Evolutionary conservation across 1,140 invertebrate genomes (phyloP).

Genomic region (Sminthurinus signatus): DNA sequence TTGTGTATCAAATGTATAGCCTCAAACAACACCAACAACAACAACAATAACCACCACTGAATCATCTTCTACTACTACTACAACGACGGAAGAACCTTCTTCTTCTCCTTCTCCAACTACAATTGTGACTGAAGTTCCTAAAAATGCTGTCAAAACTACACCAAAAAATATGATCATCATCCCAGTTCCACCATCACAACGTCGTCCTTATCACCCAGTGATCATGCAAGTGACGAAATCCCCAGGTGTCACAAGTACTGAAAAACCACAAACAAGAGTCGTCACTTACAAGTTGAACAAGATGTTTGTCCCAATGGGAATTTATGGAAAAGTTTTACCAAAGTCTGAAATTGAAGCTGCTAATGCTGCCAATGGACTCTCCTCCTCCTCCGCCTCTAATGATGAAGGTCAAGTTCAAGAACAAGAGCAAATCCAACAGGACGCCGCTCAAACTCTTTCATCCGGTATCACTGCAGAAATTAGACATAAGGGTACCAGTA

Average conservation of each 20-base stretch:
- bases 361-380: too few species aligned
- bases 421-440: not conserved
- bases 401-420: not conserved
- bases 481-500: slow-evolving; percentile 31
- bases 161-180: slow-evolving; percentile 36
- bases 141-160: not conserved
- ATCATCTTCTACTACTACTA: not conserved
- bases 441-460: not conserved
- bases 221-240: slow-evolving; percentile 38
- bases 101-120: not conserved
- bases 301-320: slow-evolving; percentile 41
- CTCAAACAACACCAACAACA: not conserved
- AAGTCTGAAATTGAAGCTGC: slow-evolving; percentile 6
- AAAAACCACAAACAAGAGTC: slow-evolving; percentile 16
- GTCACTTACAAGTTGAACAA: slow-evolving; percentile 40
- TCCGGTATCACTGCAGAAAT: slow-evolving; percentile 7
- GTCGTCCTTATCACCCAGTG: slow-evolving; percentile 36
- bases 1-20: not conserved
- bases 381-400: too few species aligned
- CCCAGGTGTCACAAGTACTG: slow-evolving; percentile 7
- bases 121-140: not conserved
- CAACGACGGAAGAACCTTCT: too few species aligned
- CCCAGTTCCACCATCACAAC: slow-evolving; percentile 33
- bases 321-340: slow-evolving; percentile 34
- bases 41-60: not conserved